A percentile compares a stretch with the other conserved stretches of the same genome.
Evolutionary conservation across 2,113 vertebrate genomes (phyloP).

Genomic region (Agelaius phoeniceus): DNA sequence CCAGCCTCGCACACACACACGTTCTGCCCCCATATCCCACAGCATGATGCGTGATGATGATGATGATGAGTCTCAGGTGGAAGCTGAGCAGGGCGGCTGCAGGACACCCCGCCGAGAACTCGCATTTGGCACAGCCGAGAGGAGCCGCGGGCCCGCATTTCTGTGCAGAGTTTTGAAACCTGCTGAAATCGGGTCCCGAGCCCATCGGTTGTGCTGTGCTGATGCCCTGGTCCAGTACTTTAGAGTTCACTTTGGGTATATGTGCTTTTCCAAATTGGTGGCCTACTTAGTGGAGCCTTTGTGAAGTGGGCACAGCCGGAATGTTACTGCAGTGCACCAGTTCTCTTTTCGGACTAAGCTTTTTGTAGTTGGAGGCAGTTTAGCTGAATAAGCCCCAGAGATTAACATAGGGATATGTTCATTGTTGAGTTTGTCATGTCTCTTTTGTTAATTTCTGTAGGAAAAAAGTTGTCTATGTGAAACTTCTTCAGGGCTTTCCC

Average conservation of each 20-base stretch:
- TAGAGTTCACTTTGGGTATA: neutral
- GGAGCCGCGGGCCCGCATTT: neutral
- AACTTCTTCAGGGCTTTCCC: neutral
- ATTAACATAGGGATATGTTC: neutral
- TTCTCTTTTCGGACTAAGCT: neutral
- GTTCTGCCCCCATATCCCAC: neutral
- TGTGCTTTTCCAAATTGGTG: neutral
- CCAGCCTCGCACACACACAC: neutral
- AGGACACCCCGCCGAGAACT: neutral
- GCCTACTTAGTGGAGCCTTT: neutral
- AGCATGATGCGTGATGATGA: neutral
- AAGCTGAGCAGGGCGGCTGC: neutral
- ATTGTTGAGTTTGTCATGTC: neutral
- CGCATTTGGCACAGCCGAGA: rapidly evolving
- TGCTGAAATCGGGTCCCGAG: neutral
- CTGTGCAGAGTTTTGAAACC: neutral
- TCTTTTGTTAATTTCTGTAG: neutral
- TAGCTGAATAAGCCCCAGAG: neutral
- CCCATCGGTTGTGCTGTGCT: neutral
- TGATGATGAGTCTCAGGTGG: neutral
- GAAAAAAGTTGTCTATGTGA: neutral
- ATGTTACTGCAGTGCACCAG: neutral
- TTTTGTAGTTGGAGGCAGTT: neutral
- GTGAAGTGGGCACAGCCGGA: neutral
- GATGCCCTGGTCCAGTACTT: neutral